Base-by-base conservation (phyloP, 2,888 invertebrate species). In the Drosophila emarginata region DNA sequence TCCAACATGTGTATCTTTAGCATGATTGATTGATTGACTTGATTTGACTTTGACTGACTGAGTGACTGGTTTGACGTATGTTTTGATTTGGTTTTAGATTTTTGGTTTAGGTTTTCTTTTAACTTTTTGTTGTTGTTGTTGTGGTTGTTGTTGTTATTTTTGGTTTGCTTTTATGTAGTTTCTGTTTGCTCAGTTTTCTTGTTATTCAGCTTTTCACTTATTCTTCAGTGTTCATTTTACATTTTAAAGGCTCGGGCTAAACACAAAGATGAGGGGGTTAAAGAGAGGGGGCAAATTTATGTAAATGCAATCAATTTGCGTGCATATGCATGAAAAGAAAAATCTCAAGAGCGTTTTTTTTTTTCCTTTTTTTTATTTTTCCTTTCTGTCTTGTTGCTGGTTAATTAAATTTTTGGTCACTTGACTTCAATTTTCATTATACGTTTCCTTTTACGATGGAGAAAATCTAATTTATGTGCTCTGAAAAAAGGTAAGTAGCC, bases 1-100 rank as follows among this genome's bases (percentile, higher is more conserved):
- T 95, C 95, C 93, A 95, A 92, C 95, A 95, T 95, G 91, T 95
- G 95, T 92, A 95, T 95, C 93, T 95, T 95, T 92, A 95, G 92
- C 95, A 95, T 95, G 64, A 62, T 72, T 66, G 76, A 73, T 65
- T 70, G 64, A 56, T 64, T 57, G 45, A 45, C 45, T 45, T 45
- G 45, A 45, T 21, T 45, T 45, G 40, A 45, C 28, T 32, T 18
- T 21, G 57, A 37, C 51, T 56, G 60, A 60, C 53, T 56, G 64
- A 64, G 39, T 72, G 73, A 74, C 57, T 69, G 78, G 64, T 40
- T 68, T 72, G 61, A 70, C 64, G 50, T 50, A 14, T 21, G 32
- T 61, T 70, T 62, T 74, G 60, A 36, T 84, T 82, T 80, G 75
- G 75, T 60, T 81, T 74, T 70, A 63, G 71, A 76, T 77, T 77